A percentile compares a stretch with the other conserved stretches of the same genome.
These are phyloP conservation scores for Pelochelys cantorii DNA, from an alignment of 2,797 vertebrate species.

Conservation along the genomic window DNA sequence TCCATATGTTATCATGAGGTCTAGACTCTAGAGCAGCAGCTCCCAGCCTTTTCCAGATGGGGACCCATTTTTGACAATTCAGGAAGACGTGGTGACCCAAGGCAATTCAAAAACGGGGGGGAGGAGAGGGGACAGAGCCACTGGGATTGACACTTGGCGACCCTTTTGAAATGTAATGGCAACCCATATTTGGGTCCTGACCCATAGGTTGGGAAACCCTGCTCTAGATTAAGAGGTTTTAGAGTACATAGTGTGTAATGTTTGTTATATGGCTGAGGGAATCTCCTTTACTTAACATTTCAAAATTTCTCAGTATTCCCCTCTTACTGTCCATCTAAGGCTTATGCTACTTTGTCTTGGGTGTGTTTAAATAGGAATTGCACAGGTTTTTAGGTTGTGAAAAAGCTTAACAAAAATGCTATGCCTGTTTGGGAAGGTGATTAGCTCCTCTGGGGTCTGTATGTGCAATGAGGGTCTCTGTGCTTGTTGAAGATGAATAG, in stretches of 20 bases:
- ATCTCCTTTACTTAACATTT: neutral
- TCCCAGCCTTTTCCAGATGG: no score
- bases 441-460: conserved; percentile 30
- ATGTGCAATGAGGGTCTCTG: conserved; percentile 62
- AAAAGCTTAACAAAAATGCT: no score
- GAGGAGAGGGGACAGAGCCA: no score
- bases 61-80: no score
- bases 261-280: neutral
- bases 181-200: no score
- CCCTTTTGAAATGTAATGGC: no score
- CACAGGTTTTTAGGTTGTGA: neutral
- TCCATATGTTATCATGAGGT: no score
- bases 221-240: neutral
- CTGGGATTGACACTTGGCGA: no score
- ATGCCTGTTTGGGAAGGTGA: neutral
- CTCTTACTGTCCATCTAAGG: neutral
- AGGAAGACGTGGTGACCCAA: no score
- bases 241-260: neutral
- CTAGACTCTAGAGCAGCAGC: no score
- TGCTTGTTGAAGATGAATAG: conserved; percentile 65
- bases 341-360: neutral
- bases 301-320: neutral
- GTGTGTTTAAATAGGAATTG: neutral
- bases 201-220: no score
- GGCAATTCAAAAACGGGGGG: no score